Conservation (phyloP, 2,888 invertebrate species). For the Desoria tigrina region DNA sequence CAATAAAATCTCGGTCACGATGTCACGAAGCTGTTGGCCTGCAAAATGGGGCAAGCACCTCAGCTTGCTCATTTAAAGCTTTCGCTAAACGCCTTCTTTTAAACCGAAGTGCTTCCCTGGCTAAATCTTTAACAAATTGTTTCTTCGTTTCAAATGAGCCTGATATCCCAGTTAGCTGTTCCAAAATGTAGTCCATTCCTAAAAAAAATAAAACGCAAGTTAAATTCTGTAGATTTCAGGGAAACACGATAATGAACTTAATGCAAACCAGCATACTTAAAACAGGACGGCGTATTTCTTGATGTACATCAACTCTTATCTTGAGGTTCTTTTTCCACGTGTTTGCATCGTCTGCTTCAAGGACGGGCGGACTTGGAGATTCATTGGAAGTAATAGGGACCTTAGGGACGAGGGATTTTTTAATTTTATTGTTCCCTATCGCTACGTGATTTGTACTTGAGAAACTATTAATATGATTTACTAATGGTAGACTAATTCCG, state of each 20-base stretch:
- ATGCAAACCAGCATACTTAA: constrained; percentile 51
- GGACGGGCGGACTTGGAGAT: constrained; percentile 23
- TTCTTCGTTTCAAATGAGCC: constrained; percentile 49
- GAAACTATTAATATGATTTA: constrained; percentile 3
- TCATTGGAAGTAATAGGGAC: constrained; percentile 12
- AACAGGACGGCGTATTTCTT: constrained; percentile 52
- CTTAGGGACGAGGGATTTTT: background rate
- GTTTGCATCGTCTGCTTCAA: constrained; percentile 43
- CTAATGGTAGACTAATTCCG: background rate
- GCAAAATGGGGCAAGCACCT: constrained; percentile 32
- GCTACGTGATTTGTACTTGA: background rate
- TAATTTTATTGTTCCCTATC: constrained; percentile 11
- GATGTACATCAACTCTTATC: constrained; percentile 47
- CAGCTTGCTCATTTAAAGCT: constrained; percentile 64
- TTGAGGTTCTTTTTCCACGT: constrained; percentile 46
- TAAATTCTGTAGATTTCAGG: no score
- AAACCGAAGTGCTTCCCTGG: constrained; percentile 70
- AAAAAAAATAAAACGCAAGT: constrained; percentile 27
- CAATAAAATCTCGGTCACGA: background rate
- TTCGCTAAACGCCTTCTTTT: constrained; percentile 72
- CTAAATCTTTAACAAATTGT: constrained; percentile 50
- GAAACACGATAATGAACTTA: background rate
- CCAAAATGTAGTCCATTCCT: constrained; percentile 50
- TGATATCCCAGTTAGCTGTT: constrained; percentile 44
- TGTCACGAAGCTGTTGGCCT: constrained; percentile 26